These are phyloP conservation scores for Cacoxenus indagator DNA, from an alignment of 2,888 invertebrate species.

Conservation along the genomic window DNA sequence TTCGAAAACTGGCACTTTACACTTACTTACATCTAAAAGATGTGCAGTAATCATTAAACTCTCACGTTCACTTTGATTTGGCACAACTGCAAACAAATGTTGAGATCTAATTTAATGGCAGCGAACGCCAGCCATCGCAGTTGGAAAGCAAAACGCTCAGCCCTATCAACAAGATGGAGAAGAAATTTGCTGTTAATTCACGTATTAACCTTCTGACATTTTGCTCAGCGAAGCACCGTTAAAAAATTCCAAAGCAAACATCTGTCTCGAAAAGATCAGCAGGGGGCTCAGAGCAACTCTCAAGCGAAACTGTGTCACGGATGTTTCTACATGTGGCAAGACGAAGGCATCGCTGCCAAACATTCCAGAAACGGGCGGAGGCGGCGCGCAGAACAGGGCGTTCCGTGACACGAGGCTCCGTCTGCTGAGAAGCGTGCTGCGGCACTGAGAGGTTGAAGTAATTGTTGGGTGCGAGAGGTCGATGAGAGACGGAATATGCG, in stretches of 20 bases:
- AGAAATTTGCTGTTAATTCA: slow-evolving; percentile 67
- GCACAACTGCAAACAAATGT: slow-evolving; percentile 14
- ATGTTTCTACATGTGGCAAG: not conserved
- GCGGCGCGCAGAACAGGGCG: slow-evolving; percentile 14
- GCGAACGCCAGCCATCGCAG: not conserved
- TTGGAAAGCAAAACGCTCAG: slow-evolving; percentile 34
- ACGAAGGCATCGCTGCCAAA: slow-evolving; percentile 9
- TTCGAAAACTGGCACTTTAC: no score
- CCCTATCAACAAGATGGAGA: slow-evolving; percentile 31
- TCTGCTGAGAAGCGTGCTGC: slow-evolving; percentile 23
- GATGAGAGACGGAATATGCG: not conserved
- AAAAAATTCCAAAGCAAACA: slow-evolving; percentile 24
- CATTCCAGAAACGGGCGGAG: slow-evolving; percentile 25
- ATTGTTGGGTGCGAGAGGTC: not conserved
- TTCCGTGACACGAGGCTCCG: slow-evolving; percentile 12
- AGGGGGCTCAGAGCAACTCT: slow-evolving; percentile 41
- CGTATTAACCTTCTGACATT: slow-evolving; percentile 69
- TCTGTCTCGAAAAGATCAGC: not conserved
- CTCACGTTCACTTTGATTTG: slow-evolving; percentile 11
- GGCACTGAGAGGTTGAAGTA: slow-evolving; percentile 16
- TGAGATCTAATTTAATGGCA: slow-evolving; percentile 20
- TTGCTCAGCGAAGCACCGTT: slow-evolving; percentile 44
- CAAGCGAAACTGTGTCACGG: slow-evolving; percentile 2
- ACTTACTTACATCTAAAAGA: no score
- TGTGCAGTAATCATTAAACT: no score